These are phyloP conservation scores for Agonopterix heracliana DNA, from an alignment of 2,888 invertebrate genomes.

Conservation along the genomic window DNA sequence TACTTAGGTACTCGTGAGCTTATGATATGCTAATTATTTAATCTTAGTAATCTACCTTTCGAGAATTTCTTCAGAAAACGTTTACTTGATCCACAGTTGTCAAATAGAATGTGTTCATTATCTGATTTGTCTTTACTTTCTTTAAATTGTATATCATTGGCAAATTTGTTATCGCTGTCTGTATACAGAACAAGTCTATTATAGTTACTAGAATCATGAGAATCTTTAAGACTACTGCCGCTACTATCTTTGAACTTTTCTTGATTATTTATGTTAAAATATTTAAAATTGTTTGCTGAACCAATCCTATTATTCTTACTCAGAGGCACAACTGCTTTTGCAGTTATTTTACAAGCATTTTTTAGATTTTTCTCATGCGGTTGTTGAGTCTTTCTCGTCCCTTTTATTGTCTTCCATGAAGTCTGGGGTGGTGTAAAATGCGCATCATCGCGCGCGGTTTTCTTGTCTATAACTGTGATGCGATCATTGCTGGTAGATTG, in stretches of 20 bases:
- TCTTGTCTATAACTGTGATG: slow-evolving; percentile 51
- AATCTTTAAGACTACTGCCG: neutral
- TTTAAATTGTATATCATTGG: too few relatives aligned
- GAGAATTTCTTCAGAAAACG: too few relatives aligned
- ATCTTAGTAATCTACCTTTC: too few relatives aligned
- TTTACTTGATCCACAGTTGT: too few relatives aligned
- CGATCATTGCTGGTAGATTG: slow-evolving; percentile 51
- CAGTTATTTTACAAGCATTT: neutral
- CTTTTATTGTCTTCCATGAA: neutral
- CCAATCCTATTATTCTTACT: neutral
- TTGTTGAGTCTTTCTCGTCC: neutral
- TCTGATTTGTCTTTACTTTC: too few relatives aligned
- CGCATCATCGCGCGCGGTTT: slow-evolving; percentile 6
- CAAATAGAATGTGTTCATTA: too few relatives aligned
- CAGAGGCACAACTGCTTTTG: neutral
- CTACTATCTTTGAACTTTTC: neutral
- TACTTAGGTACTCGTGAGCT: too few relatives aligned
- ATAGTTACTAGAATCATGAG: neutral
- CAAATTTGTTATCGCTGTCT: too few relatives aligned
- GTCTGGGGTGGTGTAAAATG: neutral
- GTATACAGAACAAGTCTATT: too few relatives aligned
- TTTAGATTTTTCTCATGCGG: neutral
- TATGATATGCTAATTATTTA: too few relatives aligned
- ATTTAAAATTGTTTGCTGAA: neutral
- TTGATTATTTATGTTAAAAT: neutral